A percentile compares a stretch with the other conserved stretches of the same genome.
These are phyloP conservation scores for Schizothorax lantsangensis DNA, from an alignment of 2,797 vertebrate genomes.

Conservation along the genomic window DNA sequence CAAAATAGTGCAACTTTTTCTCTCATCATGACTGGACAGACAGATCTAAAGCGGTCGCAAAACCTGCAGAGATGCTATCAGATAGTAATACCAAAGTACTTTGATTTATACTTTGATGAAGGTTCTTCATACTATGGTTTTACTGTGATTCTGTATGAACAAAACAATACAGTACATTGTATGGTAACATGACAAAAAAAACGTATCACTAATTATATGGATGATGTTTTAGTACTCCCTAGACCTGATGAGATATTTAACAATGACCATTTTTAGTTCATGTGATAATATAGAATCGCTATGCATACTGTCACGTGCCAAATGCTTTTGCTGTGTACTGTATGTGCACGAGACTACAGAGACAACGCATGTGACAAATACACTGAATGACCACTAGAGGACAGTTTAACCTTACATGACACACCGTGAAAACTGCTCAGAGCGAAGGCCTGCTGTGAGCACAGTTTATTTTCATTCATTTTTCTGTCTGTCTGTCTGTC, in stretches of 20 bases:
- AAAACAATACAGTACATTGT: background rate
- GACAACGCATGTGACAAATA: background rate
- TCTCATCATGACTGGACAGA: background rate
- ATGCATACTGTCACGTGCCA: background rate
- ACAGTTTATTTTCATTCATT: no score
- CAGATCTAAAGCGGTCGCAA: background rate
- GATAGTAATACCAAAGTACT: background rate
- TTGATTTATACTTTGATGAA: background rate
- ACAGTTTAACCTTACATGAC: conserved; percentile 30
- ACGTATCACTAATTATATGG: no score
- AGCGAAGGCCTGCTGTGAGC: background rate
- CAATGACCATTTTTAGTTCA: background rate
- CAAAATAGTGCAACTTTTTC: background rate
- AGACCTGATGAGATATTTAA: background rate
- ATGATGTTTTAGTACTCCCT: background rate
- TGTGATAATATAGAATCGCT: background rate
- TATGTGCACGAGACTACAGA: background rate
- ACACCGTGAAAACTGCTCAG: background rate
- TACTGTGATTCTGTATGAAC: background rate
- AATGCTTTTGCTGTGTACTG: background rate
- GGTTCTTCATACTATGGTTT: background rate
- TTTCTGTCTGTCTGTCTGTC: no score
- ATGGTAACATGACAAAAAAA: background rate
- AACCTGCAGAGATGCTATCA: background rate
- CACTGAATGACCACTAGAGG: conserved; percentile 44